These are phyloP conservation scores for Muricea muricata DNA, from an alignment of 92 coral and sea anemone species.

Conservation along the genomic window DNA sequence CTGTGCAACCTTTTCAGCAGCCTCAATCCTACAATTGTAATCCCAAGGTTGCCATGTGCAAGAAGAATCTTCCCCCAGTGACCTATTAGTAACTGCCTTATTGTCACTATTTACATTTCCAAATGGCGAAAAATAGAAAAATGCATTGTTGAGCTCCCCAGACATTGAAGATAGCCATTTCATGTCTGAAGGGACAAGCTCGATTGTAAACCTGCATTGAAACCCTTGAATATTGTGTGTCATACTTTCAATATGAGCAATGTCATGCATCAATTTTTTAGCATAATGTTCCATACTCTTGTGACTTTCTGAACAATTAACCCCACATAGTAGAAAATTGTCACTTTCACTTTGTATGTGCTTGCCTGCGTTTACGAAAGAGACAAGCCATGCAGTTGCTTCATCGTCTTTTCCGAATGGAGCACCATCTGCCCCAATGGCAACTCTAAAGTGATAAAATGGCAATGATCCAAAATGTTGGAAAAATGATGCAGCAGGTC, in stretches of 20 bases:
- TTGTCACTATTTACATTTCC: conserved; percentile 48
- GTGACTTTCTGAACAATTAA: conserved; percentile 67
- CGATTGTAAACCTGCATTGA: conserved; percentile 4
- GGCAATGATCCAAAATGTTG: conserved; percentile 57
- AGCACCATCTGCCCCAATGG: conserved; percentile 69
- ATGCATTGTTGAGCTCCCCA: conserved; percentile 48
- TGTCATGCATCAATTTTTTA: conserved; percentile 50
- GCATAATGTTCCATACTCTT: conserved; percentile 56
- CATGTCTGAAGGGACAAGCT: conserved; percentile 49
- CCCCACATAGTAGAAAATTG: conserved; percentile 67
- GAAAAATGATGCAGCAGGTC: conserved; percentile 43
- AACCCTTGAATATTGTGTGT: conserved; percentile 15
- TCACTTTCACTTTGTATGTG: conserved; percentile 61
- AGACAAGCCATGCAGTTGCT: conserved; percentile 66
- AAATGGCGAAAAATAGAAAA: conserved; percentile 20
- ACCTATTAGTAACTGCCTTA: conserved; percentile 32
- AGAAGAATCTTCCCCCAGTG: conserved; percentile 38
- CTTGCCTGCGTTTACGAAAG: conserved; percentile 55
- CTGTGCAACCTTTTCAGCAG: neutral
- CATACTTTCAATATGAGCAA: conserved; percentile 33
- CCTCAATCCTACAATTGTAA: neutral
- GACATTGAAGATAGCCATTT: conserved; percentile 43
- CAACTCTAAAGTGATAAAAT: conserved; percentile 60
- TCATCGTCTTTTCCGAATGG: conserved; percentile 70
- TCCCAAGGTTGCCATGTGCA: conserved; percentile 32